Evolutionary conservation across 2,888 invertebrate species (phyloP).

Genomic region (Pimpla rufipes): DNA sequence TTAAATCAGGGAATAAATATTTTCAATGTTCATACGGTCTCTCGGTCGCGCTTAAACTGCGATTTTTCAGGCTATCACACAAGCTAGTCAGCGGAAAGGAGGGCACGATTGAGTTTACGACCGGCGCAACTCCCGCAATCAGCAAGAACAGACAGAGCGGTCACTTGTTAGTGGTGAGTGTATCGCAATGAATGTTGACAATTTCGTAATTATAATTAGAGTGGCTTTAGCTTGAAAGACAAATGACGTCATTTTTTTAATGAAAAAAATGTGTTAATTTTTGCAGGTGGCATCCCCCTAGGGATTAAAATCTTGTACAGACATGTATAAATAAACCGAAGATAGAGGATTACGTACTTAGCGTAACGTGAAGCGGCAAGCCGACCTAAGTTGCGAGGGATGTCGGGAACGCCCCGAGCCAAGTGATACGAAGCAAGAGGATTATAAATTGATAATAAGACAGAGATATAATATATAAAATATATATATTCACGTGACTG

Average conservation of each 20-base stretch:
- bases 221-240: background rate
- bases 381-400: background rate
- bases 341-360: constrained; percentile 42
- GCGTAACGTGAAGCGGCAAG: background rate
- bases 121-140: constrained; percentile 91
- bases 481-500: constrained; percentile 43
- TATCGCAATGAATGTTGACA: background rate
- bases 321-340: constrained; percentile 50
- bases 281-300: constrained; percentile 80
- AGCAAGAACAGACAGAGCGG: constrained; percentile 93
- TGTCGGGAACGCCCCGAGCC: constrained; percentile 8
- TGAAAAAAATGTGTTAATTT: constrained; percentile 1
- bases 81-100: constrained; percentile 94
- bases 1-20: too few relatives aligned
- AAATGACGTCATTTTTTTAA: background rate
- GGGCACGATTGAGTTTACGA: constrained; percentile 93
- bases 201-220: background rate
- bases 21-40: too few relatives aligned
- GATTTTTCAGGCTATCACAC: constrained; percentile 91
- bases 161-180: constrained; percentile 92
- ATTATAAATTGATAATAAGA: constrained; percentile 34
- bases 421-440: constrained; percentile 48
- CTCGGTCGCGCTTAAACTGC: constrained; percentile 22
- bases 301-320: constrained; percentile 56
- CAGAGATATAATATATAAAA: constrained; percentile 61